phyloP scores from a whole-genome alignment of 1,140 invertebrate species.

The Nephotettix cincticeps region DNA sequence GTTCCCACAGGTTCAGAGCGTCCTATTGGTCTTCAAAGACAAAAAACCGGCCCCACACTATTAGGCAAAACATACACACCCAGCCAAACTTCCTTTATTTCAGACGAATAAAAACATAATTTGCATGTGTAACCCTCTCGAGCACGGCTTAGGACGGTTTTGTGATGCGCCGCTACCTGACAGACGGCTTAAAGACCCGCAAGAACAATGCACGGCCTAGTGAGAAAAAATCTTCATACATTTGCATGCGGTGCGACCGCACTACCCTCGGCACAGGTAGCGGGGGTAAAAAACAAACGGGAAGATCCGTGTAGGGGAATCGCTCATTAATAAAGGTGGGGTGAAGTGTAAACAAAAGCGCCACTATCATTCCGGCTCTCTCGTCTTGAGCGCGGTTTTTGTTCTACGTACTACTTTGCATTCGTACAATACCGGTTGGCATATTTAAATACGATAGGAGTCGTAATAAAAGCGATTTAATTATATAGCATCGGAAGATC shows the following conservation, averaged over 20 bases:
- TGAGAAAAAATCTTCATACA: constrained; percentile 11
- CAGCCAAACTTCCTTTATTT: constrained; percentile 28
- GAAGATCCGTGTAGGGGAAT: background rate
- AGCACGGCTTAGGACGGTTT: constrained; percentile 23
- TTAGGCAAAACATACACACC: constrained; percentile 29
- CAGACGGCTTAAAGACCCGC: constrained; percentile 23
- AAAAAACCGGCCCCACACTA: constrained; percentile 26
- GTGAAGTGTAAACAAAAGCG: constrained; percentile 28
- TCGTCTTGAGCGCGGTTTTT: constrained; percentile 2
- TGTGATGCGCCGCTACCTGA: constrained; percentile 26
- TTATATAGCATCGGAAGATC: constrained; percentile 20
- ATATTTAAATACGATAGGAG: constrained; percentile 21
- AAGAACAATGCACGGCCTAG: constrained; percentile 19
- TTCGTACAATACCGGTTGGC: constrained; percentile 12
- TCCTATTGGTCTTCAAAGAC: constrained; percentile 22
- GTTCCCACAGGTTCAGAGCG: constrained; percentile 17
- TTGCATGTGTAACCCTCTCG: constrained; percentile 26
- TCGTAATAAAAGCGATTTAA: constrained; percentile 21
- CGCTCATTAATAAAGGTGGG: constrained; percentile 19
- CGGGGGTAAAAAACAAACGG: constrained; percentile 21
- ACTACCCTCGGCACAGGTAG: constrained; percentile 3
- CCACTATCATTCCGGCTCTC: background rate
- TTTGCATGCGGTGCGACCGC: constrained; percentile 24
- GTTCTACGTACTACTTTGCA: constrained; percentile 16
- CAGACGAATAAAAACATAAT: constrained; percentile 25